Base-by-base conservation (phyloP, 2,797 vertebrate genomes). In the Enteromius trimaculatus region DNA sequence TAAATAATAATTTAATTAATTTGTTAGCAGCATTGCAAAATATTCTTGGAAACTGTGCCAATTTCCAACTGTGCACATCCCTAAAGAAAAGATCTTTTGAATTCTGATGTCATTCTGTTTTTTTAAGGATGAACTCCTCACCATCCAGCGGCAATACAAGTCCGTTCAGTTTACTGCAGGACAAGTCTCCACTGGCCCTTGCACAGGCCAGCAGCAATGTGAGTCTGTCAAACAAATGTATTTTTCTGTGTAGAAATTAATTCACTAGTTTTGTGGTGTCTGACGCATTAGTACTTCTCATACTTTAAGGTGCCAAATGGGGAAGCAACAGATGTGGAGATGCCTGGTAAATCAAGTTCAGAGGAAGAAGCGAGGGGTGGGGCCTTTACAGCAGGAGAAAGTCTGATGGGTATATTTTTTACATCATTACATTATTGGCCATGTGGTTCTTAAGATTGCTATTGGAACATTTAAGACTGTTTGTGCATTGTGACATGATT, bases 41-140 rank as follows among this genome's bases (percentile, higher is more conserved):
- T 31, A 37, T 74, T 53, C 4, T 31, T 53, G 29, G 47, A 53
- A 74, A 21, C 1, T 14, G 21, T 53, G 44, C 26, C 17, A 74
- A 13, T 55, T 55, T 8, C 2, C 26, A 14, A 3, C 44, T 51
- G 23, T 58, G 16, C 49, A n/a, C 16, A 58, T 62, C 39, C 26
- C 47, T 71, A 34, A 17, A 14, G 55, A 60, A 44, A 78, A 64
- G 23, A 14, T 60, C 19, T 42, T 42, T 55, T 39, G 26, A 16
- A 16, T 44, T 26, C 17, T 62, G 10, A 81, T 23, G 55, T 64
- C 42, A 26, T 19, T 14, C 44, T 58, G 76, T 11, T 79, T 71
- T 90, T 86, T 92, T 91, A 62, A 98, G 97, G 93, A 94, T 96
- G 81, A 96, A 94, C 90, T 95, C 95, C 4, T 96, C 97, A 47